These are phyloP conservation scores for Tangachromis dhanisi DNA, from an alignment of 2,113 vertebrate genomes.

Conservation along the genomic window DNA sequence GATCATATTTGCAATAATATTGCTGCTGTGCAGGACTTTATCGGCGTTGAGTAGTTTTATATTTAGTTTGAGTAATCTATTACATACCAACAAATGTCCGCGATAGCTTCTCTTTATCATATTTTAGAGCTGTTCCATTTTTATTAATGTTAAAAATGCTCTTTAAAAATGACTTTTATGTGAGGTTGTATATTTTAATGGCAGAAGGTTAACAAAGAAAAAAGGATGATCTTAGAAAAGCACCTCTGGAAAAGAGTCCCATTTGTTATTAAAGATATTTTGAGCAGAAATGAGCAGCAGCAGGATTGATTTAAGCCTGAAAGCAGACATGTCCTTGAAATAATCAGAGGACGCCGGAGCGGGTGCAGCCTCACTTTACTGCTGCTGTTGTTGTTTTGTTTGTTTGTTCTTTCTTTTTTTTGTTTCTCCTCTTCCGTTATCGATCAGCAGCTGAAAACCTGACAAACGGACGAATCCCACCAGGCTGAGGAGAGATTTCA, in stretches of 20 bases:
- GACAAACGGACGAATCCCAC: neutral
- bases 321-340: slow-evolving; percentile 31
- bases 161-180: neutral
- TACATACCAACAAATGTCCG: neutral
- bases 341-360: neutral
- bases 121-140: neutral
- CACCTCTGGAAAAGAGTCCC: neutral
- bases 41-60: neutral
- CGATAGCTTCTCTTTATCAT: neutral
- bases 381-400: neutral
- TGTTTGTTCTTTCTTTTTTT: neutral
- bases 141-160: neutral
- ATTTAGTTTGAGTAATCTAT: neutral
- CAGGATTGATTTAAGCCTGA: slow-evolving; percentile 27
- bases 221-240: neutral
- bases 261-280: neutral
- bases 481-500: slow-evolving; percentile 16
- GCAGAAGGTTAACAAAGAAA: neutral
- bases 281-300: neutral
- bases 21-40: neutral
- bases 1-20: neutral
- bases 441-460: neutral
- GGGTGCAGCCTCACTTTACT: slow-evolving; percentile 21
- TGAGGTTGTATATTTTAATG: neutral
- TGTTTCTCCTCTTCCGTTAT: neutral